A percentile compares a stretch with the other conserved stretches of the same genome.
Evolutionary conservation across 2,888 invertebrate species (phyloP).

Genomic region (Dynastes hyllus): DNA sequence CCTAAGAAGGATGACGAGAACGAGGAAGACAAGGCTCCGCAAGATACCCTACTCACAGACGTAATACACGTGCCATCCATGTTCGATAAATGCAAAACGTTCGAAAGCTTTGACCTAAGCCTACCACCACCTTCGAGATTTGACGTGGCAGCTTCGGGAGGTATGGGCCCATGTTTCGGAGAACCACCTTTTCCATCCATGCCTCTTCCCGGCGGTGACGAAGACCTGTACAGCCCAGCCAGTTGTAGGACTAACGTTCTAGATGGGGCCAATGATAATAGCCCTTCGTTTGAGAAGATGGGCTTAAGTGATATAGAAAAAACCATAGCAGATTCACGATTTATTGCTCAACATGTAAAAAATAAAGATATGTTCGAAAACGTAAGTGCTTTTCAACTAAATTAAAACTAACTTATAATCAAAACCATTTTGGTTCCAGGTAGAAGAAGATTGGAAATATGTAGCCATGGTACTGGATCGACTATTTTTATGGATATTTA

Average conservation of each 20-base stretch:
- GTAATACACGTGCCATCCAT: conserved; percentile 80
- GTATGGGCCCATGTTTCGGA: conserved; percentile 78
- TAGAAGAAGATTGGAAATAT: conserved; percentile 99
- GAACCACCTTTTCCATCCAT: conserved; percentile 81
- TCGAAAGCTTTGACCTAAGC: conserved; percentile 71
- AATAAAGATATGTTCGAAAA: conserved; percentile 96
- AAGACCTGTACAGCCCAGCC: conserved; percentile 85
- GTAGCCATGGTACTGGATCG: conserved; percentile 97
- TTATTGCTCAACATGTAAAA: conserved; percentile 95
- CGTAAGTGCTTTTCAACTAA: conserved; percentile 77
- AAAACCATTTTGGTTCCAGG: conserved; percentile 73
- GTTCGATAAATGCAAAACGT: conserved; percentile 78
- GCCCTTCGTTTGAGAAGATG: conserved; percentile 88
- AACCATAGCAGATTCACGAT: conserved; percentile 92
- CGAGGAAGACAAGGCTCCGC: conserved; percentile 69
- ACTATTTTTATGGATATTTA: conserved; percentile 96
- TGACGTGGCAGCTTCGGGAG: conserved; percentile 80
- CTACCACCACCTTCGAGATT: conserved; percentile 72
- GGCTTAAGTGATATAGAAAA: conserved; percentile 91
- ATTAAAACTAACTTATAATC: neutral
- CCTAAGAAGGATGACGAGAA: conserved; percentile 85
- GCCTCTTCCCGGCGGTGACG: conserved; percentile 85
- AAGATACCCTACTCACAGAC: conserved; percentile 81
- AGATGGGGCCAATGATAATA: conserved; percentile 77
- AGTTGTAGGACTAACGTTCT: conserved; percentile 71